Evolutionary conservation across 2,888 invertebrate species (phyloP), one percentile per base, ranked within the genome.

Genomic region (Ganaspis brasiliensis): DNA sequence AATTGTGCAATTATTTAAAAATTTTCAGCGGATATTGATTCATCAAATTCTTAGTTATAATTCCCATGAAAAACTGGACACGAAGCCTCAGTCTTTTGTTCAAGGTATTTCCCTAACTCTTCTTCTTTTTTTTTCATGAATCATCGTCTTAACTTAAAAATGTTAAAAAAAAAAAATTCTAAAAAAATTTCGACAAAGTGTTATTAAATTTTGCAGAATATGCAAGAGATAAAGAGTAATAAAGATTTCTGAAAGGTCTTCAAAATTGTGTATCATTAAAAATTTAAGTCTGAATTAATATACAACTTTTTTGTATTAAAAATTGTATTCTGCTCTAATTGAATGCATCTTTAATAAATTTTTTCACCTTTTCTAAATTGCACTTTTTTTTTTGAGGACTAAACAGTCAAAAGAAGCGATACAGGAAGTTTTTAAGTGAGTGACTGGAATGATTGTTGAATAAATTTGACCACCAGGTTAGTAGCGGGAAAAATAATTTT

Each of bases 401-500:
- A 19, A 16, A 63, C 37, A 37, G 14, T 63, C 21, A 19, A 45
- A 24, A 45, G 2, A 45, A 21, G 14, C 40, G 9, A 67, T 24
- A n/a, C 67, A 67, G 67, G 67, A 67, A 67, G 67, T 67, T n/a
- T 24, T n/a, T 24, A 8, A 67, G 45, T 1, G 9, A 14, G 45
- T 56, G 24, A 12, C 56, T 24, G 56, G 24, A 21, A 63, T 63
- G 37, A 37, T 21, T n/a, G 6, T 14, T 45, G 67, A 67, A 45
- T 67, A 45, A 45, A 45, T 67, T 67, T 26, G 40, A 67, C 67
- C 45, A 67, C 67, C 67, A 45, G 45, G n/a, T 26, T 24, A 67
- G 26, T 45, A 40, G 24, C 24, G n/a, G n/a, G 16, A 52, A 14
- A 24, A n/a, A 19, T 14, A 67, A 40, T n/a, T 24, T 24, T 19